Evolutionary conservation across 2,888 invertebrate species (phyloP), one percentile per base, ranked within the genome.

Genomic region (Dendrolimus houi): DNA sequence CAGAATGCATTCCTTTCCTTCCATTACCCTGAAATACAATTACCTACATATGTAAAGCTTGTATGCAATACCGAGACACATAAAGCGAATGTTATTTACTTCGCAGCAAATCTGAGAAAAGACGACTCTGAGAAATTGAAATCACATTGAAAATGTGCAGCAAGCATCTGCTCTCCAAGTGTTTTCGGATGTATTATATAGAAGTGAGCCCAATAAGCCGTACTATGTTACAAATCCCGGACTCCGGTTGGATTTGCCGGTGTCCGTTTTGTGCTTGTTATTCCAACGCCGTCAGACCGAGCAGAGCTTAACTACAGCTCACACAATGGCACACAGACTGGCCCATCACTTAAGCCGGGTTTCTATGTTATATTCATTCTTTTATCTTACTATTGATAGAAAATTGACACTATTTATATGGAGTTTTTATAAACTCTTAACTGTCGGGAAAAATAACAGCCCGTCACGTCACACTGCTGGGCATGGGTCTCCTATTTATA

Each of bases 221-320:
- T 77, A 82, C 84, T 86, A 81, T 83, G 82, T 82, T 73, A 84
- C 84, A 85, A 87, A 87, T 87, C 86, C 85, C 74, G 77, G 78
- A 75, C 82, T 81, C 66, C 75, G 76, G 78, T 78, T 76, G 83
- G 86, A 85, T 85, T 86, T 83, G 75, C 79, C 79, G 70, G 81
- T 79, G 83, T 83, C 85, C 85, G 79, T 80, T 81, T 76, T 74
- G 76, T 76, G 78, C 81, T 83, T 84, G 85, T 85, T 86, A 87
- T 86, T 83, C 79, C 76, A 74, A 68, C 73, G 74, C 66, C 69
- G 69, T 67, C 69, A 72, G 75, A 71, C 71, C 73, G 71, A 64
- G 74, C 68, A 64, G 59, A 72, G 73, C 72, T 74, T 73, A 74
- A 71, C 69, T 70, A 63, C 65, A 67, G 71, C 71, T 70, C 72